Evolutionary conservation across 1,140 invertebrate species (phyloP).

Genomic region (Anastatus disparis): DNA sequence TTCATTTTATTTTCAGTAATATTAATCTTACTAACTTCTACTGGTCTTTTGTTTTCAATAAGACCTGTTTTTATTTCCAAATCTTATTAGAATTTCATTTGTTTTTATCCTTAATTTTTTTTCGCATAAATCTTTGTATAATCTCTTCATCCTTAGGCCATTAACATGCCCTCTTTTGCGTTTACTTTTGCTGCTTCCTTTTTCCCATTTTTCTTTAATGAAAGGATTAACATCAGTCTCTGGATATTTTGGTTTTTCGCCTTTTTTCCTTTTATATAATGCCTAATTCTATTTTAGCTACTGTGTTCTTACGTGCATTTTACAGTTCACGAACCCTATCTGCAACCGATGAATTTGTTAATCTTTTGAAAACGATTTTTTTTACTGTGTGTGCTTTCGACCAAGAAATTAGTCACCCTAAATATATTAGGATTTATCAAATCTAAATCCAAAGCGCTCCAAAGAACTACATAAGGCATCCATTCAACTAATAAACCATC

Average conservation of each 20-base stretch:
- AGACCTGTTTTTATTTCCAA: too few species aligned
- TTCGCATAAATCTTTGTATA: not conserved
- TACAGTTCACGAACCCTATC: not conserved
- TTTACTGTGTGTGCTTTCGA: constrained; percentile 42
- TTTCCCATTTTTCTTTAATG: not conserved
- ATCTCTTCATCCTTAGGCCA: not conserved
- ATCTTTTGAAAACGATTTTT: not conserved
- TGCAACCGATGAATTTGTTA: not conserved
- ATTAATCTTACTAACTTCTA: too few species aligned
- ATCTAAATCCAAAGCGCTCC: constrained; percentile 35
- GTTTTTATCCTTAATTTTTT: not conserved
- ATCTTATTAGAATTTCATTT: too few species aligned
- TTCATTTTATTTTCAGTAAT: too few species aligned
- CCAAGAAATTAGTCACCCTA: constrained; percentile 36
- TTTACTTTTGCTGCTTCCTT: not conserved
- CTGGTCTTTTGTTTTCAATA: too few species aligned
- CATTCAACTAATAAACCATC: constrained; percentile 27
- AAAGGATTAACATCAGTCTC: not conserved
- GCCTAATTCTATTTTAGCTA: not conserved
- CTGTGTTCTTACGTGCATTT: not conserved
- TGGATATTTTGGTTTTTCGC: not conserved
- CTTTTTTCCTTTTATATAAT: not conserved
- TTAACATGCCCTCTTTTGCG: not conserved
- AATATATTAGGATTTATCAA: constrained; percentile 38
- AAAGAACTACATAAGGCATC: constrained; percentile 39